Evolutionary conservation across 2,888 invertebrate genomes (phyloP), one percentile per base, ranked within the genome.

Genomic region (Drosophila putrida): DNA sequence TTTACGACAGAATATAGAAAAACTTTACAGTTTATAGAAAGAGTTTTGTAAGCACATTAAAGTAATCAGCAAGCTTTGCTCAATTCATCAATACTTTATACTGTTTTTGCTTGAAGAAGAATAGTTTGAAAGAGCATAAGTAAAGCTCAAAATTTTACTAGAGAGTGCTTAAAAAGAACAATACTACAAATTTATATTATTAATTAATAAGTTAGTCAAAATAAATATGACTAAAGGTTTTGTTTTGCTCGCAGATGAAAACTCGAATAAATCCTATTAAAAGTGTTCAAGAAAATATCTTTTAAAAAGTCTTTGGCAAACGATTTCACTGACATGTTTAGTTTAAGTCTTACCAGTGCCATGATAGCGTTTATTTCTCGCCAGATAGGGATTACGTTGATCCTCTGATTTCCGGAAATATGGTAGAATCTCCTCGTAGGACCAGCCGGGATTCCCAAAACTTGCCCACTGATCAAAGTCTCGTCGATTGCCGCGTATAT

Each of bases 401-500:
- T 98, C 97, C 91, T 97, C 93, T 0, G 97, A 97, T 91, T 98
- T 98, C 89, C 95, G 95, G 90, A 97, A 97, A 88, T 97, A 97
- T 0, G 95, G 95, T 36, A 98, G 91, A 0, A 97, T 94, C 73
- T 96, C 96, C 58, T 97, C 95, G 91, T 94, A 97, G 0, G 96
- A 95, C 98, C 98, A 98, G 3, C 98, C 98, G 0, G 95, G 94
- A 91, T 97, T 97, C 0, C 98, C 98, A 33, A 96, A 93, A 0
- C 94, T 93, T 38, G 96, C 96, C 98, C 98, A 98, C 57, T 96
- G 94, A 91, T 98, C 96, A 90, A 95, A 98, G 91, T 98, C 98
- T 0, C 96, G 93, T 61, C 94, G 94, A 91, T 98, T 98, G 0
- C 98, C 98, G 70, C 98, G 93, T 44, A 98, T 95, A 91, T 98